Evolutionary conservation across 2,888 invertebrate species (phyloP), one percentile per base, ranked within the genome.

Genomic region (Drosophila antonietae): DNA sequence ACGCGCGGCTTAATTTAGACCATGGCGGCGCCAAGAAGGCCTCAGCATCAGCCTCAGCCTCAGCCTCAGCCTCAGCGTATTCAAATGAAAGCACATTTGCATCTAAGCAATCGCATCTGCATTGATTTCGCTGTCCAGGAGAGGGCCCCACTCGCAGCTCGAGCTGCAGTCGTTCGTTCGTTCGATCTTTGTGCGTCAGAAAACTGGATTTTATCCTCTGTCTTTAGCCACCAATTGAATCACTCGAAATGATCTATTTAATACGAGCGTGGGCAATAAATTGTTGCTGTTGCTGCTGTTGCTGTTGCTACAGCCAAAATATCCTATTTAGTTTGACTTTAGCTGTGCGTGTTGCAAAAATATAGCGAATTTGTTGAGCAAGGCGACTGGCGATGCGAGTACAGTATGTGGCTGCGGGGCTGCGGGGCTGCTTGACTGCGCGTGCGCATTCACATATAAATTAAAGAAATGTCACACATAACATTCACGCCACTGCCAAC

Each of bases 391-490:
- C 6, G 15, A 20, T 33, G 14, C 9, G 47, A 35, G 51, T 9
- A n/a, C 18, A 35, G 18, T 39, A 12, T 14, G 37, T 1, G 35
- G 9, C 33, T 33, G 33, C 33, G 9, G 4, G 35, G 9, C 33
- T 33, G 33, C 33, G 33, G 6, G 20, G 28, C 28, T 43, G 33
- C 55, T 31, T n/a, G 51, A 72, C 67, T 80, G 69, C 83, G 89
- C 88, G 78, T 89, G 89, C 89, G 89, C 86, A 81, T 88, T 89
- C 86, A 89, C 86, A 86, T 86, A 88, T 86, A 86, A 86, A 86
- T 86, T 86, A 85, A 88, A 82, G 68, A 87, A 85, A 87, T 67
- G 89, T 84, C 89, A 81, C 78, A 78, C 76, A 80, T 81, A 88
- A 82, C 78, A 80, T 73, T 84, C 82, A 83, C 78, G 83, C 83